phyloP scores from a whole-genome alignment of 2,888 invertebrate species.

The Drosophila pegasa region DNA sequence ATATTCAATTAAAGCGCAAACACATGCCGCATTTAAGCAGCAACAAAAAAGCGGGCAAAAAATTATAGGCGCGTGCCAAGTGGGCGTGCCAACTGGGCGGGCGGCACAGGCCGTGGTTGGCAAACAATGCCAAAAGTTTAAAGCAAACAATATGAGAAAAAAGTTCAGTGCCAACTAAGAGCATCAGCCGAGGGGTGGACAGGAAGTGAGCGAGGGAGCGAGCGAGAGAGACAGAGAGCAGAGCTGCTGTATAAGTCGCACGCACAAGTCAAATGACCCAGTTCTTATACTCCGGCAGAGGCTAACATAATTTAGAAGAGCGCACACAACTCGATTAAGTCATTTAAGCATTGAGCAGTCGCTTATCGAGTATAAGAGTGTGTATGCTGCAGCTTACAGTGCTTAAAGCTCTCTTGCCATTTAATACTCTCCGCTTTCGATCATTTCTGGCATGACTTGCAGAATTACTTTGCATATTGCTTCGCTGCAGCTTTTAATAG shows the following conservation, averaged over 20 bases:
- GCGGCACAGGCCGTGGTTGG: conserved; percentile 26
- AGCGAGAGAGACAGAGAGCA: not conserved
- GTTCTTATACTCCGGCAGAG: conserved; percentile 11
- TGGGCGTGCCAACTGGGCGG: conserved; percentile 41
- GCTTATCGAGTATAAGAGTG: conserved; percentile 9
- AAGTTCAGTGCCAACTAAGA: conserved; percentile 38
- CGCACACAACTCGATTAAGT: conserved; percentile 7
- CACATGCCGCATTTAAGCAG: conserved; percentile 51
- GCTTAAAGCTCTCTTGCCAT: not conserved
- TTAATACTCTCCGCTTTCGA: not conserved
- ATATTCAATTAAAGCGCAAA: conserved; percentile 79
- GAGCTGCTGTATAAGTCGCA: conserved; percentile 19
- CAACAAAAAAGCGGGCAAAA: not conserved
- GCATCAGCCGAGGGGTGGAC: conserved; percentile 8
- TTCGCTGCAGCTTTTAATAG: not conserved
- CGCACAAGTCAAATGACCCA: conserved; percentile 30
- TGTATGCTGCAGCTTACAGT: not conserved
- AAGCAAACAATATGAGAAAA: conserved; percentile 39
- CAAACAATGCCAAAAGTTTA: conserved; percentile 56
- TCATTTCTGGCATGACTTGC: not conserved
- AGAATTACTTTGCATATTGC: too few species aligned
- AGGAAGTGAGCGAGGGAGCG: not conserved
- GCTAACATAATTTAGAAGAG: conserved; percentile 5
- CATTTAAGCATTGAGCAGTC: conserved; percentile 7
- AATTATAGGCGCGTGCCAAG: conserved; percentile 58